These are phyloP conservation scores for Cantharis lateralis DNA, from an alignment of 2,888 invertebrate species.

Conservation along the genomic window DNA sequence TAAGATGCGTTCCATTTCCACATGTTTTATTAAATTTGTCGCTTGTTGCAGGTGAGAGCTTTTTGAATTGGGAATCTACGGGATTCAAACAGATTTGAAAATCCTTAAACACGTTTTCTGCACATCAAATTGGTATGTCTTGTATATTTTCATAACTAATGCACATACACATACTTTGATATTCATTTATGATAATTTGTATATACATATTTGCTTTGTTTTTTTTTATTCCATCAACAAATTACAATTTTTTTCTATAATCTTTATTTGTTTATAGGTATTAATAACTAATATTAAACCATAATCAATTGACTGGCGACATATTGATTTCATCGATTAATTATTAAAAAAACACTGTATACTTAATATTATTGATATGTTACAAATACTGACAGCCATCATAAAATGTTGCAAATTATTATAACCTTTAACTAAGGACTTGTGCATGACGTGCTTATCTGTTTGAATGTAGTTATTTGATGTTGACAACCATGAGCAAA, in stretches of 20 bases:
- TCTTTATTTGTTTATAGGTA: background rate
- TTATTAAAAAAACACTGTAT: too few species aligned
- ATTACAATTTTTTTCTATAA: background rate
- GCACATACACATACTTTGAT: background rate
- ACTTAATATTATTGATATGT: background rate
- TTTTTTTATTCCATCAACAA: background rate
- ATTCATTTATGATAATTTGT: background rate
- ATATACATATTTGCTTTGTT: background rate
- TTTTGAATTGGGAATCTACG: constrained; percentile 40
- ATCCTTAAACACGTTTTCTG: constrained; percentile 24
- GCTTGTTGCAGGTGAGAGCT: constrained; percentile 41
- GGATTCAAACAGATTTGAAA: constrained; percentile 37
- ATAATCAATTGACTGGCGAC: background rate
- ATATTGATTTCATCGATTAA: background rate
- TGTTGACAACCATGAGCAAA: background rate
- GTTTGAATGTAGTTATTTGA: too few species aligned
- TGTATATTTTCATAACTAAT: constrained; percentile 5
- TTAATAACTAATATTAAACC: background rate
- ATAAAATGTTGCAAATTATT: background rate
- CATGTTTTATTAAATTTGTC: constrained; percentile 43
- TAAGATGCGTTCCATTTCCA: constrained; percentile 24
- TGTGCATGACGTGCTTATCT: too few species aligned
- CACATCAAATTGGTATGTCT: constrained; percentile 16
- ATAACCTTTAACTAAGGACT: background rate
- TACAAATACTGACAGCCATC: background rate